Conservation (phyloP, 1,140 invertebrate species). For the Melanaphis sacchari region DNA sequence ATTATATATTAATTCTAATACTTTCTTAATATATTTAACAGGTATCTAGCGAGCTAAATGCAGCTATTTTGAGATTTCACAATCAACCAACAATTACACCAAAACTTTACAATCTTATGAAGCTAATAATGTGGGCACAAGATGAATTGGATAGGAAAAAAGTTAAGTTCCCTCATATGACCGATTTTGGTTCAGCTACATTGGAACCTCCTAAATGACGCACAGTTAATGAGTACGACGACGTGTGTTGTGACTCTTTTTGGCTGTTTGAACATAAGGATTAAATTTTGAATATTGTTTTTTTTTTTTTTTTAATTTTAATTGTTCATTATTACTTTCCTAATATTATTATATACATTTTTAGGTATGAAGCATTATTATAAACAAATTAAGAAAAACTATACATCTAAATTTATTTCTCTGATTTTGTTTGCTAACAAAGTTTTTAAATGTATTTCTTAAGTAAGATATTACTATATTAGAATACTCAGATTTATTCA, state of each 20-base stretch:
- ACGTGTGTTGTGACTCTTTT: conserved; percentile 53
- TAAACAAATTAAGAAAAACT: not conserved
- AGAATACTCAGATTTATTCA: not conserved
- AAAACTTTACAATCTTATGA: conserved; percentile 88
- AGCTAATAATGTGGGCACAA: conserved; percentile 94
- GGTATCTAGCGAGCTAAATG: conserved; percentile 97
- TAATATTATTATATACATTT: conserved; percentile 29
- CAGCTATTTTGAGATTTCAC: conserved; percentile 91
- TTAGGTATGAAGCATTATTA: not conserved
- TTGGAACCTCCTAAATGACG: conserved; percentile 78
- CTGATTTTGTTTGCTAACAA: not conserved
- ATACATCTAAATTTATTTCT: not conserved
- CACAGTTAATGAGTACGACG: conserved; percentile 49
- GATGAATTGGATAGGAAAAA: conserved; percentile 94
- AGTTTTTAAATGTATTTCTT: not conserved
- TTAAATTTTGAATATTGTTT: conserved; percentile 32
- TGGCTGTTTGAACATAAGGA: conserved; percentile 55
- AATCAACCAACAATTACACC: conserved; percentile 87
- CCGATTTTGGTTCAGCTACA: conserved; percentile 80
- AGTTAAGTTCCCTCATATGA: conserved; percentile 92
- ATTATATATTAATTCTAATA: not conserved
- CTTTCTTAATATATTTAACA: conserved; percentile 64
- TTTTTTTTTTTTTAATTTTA: conserved; percentile 19
- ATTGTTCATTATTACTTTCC: conserved; percentile 29
- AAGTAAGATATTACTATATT: not conserved